Percentiles rank a stretch among this genome's conserved stretches.
Conservation (phyloP, 2,888 invertebrate species). For the Callosobruchus maculatus region DNA sequence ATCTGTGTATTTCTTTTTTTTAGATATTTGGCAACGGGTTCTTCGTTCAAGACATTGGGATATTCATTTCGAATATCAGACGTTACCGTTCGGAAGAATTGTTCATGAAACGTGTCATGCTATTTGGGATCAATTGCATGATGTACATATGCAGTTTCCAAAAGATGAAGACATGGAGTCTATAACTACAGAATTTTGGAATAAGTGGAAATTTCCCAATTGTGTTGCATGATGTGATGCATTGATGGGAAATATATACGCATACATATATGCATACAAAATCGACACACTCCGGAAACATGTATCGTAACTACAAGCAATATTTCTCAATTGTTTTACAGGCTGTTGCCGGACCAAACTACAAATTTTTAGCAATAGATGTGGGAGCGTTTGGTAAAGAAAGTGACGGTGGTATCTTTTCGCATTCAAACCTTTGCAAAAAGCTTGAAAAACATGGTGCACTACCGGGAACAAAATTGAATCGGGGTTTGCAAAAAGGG, state of each 20-base stretch:
- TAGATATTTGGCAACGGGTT: too few relatives aligned
- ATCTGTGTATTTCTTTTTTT: too few relatives aligned
- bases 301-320: constrained; percentile 16
- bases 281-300: constrained; percentile 13
- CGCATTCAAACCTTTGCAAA: constrained; percentile 12
- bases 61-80: constrained; percentile 11
- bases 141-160: constrained; percentile 7
- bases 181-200: constrained; percentile 9
- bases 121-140: constrained; percentile 8
- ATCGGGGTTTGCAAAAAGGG: too few relatives aligned
- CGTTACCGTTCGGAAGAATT: constrained; percentile 7
- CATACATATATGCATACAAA: too few relatives aligned
- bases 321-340: constrained; percentile 20
- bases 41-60: constrained; percentile 6
- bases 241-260: constrained; percentile 14
- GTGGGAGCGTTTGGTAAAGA: constrained; percentile 19
- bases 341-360: constrained; percentile 16
- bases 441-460: constrained; percentile 11
- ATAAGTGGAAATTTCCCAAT: constrained; percentile 13
- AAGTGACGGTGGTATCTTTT: constrained; percentile 19
- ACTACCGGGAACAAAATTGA: constrained; percentile 21
- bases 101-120: constrained; percentile 11
- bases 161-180: constrained; percentile 8
- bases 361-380: constrained; percentile 18
- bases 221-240: constrained; percentile 13